Evolutionary conservation across 35 echinoderm and acorn worm species (phyloP).

Genomic region (Holothuria glaberrima): DNA sequence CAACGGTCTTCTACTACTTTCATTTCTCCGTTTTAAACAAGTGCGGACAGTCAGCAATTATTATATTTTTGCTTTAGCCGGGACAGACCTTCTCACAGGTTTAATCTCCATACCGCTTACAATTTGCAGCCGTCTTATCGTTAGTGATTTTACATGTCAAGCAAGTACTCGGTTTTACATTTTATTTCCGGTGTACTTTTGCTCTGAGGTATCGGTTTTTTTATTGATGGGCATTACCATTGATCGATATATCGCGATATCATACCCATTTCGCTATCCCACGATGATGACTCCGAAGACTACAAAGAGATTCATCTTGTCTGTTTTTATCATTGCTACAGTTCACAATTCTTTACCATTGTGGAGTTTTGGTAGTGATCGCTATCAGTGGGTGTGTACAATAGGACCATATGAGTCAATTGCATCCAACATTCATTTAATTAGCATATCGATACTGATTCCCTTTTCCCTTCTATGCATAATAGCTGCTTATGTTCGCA

Average conservation of each 20-base stretch:
- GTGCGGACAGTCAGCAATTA: constrained; percentile 22
- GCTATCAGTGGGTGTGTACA: neutral
- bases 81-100: neutral
- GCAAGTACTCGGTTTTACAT: neutral
- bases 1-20: neutral
- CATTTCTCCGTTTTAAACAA: constrained; percentile 20
- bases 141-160: constrained; percentile 5
- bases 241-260: constrained; percentile 38
- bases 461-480: neutral
- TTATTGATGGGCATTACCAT: neutral
- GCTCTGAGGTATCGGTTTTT: neutral
- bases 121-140: neutral
- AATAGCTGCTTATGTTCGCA: neutral
- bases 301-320: neutral
- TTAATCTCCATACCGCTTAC: neutral
- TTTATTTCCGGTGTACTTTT: neutral
- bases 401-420: neutral
- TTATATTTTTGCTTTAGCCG: neutral
- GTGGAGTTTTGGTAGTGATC: constrained; percentile 17
- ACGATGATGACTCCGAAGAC: constrained; percentile 18
- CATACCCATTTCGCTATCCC: neutral
- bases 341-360: neutral
- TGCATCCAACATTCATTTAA: neutral
- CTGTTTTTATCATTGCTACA: neutral
- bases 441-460: neutral